These are phyloP conservation scores for Ligdia adustata DNA, from an alignment of 2,888 invertebrate genomes.

Conservation along the genomic window DNA sequence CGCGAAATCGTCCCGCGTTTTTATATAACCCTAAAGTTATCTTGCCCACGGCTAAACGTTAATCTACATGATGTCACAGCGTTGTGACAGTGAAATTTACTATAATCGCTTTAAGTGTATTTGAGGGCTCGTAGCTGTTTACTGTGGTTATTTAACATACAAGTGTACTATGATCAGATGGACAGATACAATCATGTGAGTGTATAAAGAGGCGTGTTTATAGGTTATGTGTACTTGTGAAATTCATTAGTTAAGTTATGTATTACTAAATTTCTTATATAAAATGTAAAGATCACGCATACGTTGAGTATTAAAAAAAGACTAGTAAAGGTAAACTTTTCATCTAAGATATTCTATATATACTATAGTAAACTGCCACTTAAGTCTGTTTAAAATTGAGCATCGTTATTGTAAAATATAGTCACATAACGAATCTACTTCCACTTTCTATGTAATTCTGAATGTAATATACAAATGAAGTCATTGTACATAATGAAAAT, in stretches of 20 bases:
- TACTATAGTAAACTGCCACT: no score
- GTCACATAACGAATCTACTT: no score
- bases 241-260: neutral
- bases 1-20: conserved; percentile 19
- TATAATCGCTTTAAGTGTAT: conserved; percentile 7
- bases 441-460: no score
- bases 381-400: no score
- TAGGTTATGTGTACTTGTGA: neutral
- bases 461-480: no score
- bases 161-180: conserved; percentile 1
- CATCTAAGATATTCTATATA: no score
- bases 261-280: no score
- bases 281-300: no score
- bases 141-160: conserved; percentile 3
- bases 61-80: conserved; percentile 11
- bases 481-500: no score
- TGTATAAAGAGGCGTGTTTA: conserved; percentile 5
- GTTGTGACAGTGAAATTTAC: conserved; percentile 13
- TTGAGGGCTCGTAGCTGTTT: neutral
- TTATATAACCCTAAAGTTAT: conserved; percentile 12
- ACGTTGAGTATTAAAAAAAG: no score
- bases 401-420: no score
- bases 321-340: no score
- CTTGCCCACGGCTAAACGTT: conserved; percentile 5
- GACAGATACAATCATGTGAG: conserved; percentile 6